Conservation (phyloP, 2,113 vertebrate species). For the Zingel zingel region DNA sequence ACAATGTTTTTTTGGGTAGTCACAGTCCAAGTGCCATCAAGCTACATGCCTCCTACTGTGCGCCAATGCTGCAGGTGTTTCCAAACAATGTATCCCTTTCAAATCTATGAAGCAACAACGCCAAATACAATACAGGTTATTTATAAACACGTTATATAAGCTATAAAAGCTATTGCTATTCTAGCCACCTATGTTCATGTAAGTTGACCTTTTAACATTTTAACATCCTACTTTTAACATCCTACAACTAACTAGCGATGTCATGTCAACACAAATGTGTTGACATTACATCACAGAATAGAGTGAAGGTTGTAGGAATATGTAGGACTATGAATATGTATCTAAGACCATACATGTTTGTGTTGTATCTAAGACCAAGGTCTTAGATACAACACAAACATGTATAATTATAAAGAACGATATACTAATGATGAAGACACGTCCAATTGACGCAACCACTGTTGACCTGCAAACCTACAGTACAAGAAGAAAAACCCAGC, state of each 20-base stretch:
- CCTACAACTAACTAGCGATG: not conserved
- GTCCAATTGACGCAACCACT: constrained; percentile 8
- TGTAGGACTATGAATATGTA: too few relatives aligned
- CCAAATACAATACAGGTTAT: not conserved
- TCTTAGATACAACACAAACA: constrained; percentile 17
- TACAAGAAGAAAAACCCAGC: constrained; percentile 22
- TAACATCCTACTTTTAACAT: constrained; percentile 36
- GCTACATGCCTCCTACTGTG: not conserved
- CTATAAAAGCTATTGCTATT: constrained; percentile 3
- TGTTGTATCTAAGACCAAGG: too few relatives aligned
- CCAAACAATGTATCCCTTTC: not conserved
- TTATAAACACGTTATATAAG: not conserved
- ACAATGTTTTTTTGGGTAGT: constrained; percentile 22
- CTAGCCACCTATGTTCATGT: constrained; percentile 29
- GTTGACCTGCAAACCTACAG: constrained; percentile 19
- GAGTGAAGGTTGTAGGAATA: not conserved
- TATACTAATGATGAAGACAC: not conserved
- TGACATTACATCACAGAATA: constrained; percentile 19
- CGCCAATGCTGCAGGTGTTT: constrained; percentile 14
- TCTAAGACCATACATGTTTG: too few relatives aligned
- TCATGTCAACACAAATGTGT: constrained; percentile 25
- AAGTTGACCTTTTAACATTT: constrained; percentile 58
- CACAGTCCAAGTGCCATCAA: constrained; percentile 37
- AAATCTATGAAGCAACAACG: constrained; percentile 11
- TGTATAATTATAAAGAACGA: constrained; percentile 8